phyloP scores from a whole-genome alignment of 1,140 invertebrate species.

The Centruroides sculpturatus region DNA sequence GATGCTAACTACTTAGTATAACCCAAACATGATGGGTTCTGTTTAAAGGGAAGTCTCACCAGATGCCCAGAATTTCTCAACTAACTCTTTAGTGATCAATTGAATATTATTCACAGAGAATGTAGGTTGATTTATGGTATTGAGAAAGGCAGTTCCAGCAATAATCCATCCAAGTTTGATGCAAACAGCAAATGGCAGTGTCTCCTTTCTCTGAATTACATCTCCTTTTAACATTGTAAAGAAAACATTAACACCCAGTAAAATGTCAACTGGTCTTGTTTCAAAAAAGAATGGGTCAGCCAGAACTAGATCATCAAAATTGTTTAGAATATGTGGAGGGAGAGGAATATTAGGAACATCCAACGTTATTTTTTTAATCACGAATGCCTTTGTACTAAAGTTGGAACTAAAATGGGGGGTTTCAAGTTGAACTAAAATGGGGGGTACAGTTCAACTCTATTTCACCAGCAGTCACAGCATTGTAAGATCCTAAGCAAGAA shows the following conservation, averaged over 20 bases:
- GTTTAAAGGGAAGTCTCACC: neutral
- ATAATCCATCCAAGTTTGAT: neutral
- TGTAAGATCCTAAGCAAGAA: neutral
- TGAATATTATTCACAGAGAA: neutral
- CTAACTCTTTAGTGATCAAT: neutral
- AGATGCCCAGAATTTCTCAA: neutral
- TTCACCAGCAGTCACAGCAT: neutral
- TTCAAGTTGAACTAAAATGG: neutral
- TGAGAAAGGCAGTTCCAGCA: neutral
- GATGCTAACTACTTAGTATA: neutral
- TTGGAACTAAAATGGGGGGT: too few relatives aligned
- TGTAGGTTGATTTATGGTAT: neutral
- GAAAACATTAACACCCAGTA: neutral
- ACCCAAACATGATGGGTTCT: neutral
- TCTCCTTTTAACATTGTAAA: neutral
- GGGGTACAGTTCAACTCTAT: neutral
- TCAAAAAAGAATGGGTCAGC: slow-evolving; percentile 2
- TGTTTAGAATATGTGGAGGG: neutral
- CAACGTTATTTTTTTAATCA: neutral
- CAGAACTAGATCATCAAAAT: neutral
- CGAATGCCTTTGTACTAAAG: neutral
- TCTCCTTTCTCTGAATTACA: neutral
- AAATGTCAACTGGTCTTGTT: neutral
- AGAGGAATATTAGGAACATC: neutral
- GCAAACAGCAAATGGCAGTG: neutral